Evolutionary conservation across 1,140 invertebrate genomes (phyloP), one percentile per base, ranked within the genome.

Genomic region (Chrysopa pallens): DNA sequence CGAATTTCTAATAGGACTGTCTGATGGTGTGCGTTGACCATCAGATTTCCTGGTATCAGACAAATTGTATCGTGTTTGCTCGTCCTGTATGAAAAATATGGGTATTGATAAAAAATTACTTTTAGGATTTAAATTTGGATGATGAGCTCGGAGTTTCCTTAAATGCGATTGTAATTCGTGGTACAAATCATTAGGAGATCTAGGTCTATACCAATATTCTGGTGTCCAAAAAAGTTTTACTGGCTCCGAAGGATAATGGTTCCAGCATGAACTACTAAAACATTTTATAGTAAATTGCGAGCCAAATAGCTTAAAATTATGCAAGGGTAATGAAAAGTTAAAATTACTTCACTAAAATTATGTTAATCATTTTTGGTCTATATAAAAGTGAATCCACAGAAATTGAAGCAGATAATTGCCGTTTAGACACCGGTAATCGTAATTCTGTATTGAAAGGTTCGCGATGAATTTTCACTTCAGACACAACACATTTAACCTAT

Each of bases 181-280:
- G 49, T 71, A 71, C n/a, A 58, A 56, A 23, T 55, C 48, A 8
- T 52, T 56, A 0, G 62, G 64, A 1, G 63, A 56, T 45, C 57
- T 52, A 0, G 69, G 69, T 38, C 65, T 51, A 47, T 70, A 70
- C 67, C 64, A 70, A 43, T 67, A 70, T n/a, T 69, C 62, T 1
- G 68, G 63, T 0, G 68, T 72, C 69, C 69, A 72, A 45, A 71
- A 72, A 0, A 70, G 45, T 15, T 68, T 55, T 0, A 65, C 52
- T 3, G 43, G 52, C 31, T 5, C 45, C 46, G 11, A 41, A 45
- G 8, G 17, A 23, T 23, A 23, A 23, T 3, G 17, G 5, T 23
- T 23, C 17, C 17, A 23, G 17, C 17, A 23, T 23, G 17, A 3
- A 23, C 17, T 23, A 23, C 17, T 23, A 23, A 23, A 23, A 23